Conservation (phyloP, 2,113 vertebrate genomes). For the Geococcyx californianus region DNA sequence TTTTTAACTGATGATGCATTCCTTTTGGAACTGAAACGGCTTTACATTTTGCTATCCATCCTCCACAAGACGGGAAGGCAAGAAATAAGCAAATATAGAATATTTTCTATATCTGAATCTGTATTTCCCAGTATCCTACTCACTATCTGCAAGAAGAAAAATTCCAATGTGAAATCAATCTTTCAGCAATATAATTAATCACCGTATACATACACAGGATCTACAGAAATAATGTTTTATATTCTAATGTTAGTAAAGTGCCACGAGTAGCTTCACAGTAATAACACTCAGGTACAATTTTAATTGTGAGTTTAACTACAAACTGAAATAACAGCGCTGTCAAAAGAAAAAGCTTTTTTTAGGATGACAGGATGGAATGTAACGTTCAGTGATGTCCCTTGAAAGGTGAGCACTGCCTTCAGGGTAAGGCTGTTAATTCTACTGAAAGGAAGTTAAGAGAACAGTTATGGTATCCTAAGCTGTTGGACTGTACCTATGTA, state of each 20-base stretch:
- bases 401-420: neutral
- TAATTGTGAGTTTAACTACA: neutral
- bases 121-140: neutral
- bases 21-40: neutral
- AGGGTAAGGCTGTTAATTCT: neutral
- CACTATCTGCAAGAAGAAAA: neutral
- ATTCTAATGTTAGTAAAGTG: neutral
- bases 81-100: neutral
- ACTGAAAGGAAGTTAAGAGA: neutral
- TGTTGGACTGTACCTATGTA: neutral
- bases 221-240: neutral
- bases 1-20: neutral
- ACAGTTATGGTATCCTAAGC: neutral
- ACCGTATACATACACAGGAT: neutral
- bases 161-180: neutral
- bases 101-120: neutral
- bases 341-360: neutral
- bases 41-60: neutral
- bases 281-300: neutral
- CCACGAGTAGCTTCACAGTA: neutral
- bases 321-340: neutral
- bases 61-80: neutral
- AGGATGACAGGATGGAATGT: neutral
- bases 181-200: neutral
- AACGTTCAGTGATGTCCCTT: neutral